Percentiles rank a stretch among this genome's conserved stretches.
Evolutionary conservation across 2,888 invertebrate genomes (phyloP).

Genomic region (Venusia cambrica): DNA sequence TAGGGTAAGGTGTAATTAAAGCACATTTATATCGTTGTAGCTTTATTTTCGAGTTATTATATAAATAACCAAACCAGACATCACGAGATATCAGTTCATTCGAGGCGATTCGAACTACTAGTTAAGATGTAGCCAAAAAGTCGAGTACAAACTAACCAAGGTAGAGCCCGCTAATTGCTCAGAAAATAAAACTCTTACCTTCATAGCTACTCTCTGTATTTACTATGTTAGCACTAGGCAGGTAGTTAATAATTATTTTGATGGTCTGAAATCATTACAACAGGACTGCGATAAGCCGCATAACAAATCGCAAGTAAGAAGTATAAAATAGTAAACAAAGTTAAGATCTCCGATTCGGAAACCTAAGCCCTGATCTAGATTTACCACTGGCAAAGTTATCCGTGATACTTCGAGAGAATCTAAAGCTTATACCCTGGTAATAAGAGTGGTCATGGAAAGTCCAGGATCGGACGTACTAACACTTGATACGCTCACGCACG

Average conservation of each 20-base stretch:
- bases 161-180: no score
- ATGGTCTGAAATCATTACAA: background rate
- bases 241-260: background rate
- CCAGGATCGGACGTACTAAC: constrained; percentile 36
- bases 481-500: constrained; percentile 62
- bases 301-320: constrained; percentile 10
- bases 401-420: constrained; percentile 14
- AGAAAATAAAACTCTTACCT: no score
- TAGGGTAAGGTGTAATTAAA: no score
- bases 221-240: no score
- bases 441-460: constrained; percentile 23
- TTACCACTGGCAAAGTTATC: constrained; percentile 39
- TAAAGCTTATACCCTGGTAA: constrained; percentile 24
- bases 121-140: no score
- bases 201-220: no score
- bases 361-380: constrained; percentile 53
- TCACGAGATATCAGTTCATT: no score
- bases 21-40: no score
- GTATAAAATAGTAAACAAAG: constrained; percentile 38
- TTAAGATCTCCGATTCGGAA: constrained; percentile 45
- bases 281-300: constrained; percentile 12
- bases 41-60: no score
- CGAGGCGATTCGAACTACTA: no score
- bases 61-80: no score
- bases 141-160: no score